Base-by-base conservation (phyloP, 2,797 vertebrate species). In the Fistularia tabacaria region DNA sequence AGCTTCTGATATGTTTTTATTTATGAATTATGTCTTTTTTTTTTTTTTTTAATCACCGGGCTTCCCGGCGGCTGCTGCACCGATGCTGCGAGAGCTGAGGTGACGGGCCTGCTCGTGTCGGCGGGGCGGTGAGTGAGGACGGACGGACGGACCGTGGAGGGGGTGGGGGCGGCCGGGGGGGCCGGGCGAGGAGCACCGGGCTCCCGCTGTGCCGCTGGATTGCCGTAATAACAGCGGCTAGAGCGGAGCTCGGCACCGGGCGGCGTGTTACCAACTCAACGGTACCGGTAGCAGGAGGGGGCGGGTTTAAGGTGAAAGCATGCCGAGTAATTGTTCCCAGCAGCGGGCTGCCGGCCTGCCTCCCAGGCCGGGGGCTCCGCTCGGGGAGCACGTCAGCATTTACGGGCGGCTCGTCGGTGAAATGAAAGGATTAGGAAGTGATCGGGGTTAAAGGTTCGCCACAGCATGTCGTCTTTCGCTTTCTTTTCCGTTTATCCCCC, bases 341-440 rank as follows among this genome's bases (percentile, higher is more conserved):
- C 60, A 42, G 49, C 5, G 43, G 51, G 67, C 73, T 76, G 71
- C 62, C 46, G 76, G 83, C 76, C 77, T 74, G 79, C 62, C 60
- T 77, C 56, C 3, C 44, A 52, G 72, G 72, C 74, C 64, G 66
- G 72, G 41, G 57, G 63, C 43, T 56, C 38, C 36, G 48, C 12
- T 13, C 5, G 46, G 60, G 45, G 78, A 77, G 80, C 79, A 79
- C 87, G 87, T 87, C 84, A 87, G 83, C 84, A 82, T 66, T 72
- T 83, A 67, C 72, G 53, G 63, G 57, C 66, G 53, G 53, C 47
- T 54, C 25, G 46, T 43, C 50, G 62, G 61, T 25, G 60, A 66
- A 40, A 45, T 76, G 55, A 64, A 50, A 42, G 62, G 59, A 84
- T 63, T 69, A 81, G 81, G 79, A 86, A 86, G 74, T 78, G 59